A percentile compares a stretch with the other conserved stretches of the same genome.
Evolutionary conservation across 2,888 invertebrate species (phyloP).

Genomic region (Nomada lathburiana): DNA sequence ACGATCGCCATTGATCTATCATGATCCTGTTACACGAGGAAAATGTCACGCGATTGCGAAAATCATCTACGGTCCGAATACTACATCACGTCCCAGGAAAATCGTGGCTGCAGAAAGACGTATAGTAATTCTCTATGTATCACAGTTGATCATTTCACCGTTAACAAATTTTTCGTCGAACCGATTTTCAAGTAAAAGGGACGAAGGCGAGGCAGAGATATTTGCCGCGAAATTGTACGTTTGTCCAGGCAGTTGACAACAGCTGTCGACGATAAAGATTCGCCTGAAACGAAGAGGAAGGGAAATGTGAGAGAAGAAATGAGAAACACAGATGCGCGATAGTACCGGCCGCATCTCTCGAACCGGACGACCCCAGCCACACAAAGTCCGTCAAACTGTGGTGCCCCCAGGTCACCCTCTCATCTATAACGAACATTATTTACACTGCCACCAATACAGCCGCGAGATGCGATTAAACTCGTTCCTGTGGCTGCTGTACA

Average conservation of each 20-base stretch:
- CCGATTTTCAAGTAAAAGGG: background rate
- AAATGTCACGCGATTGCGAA: constrained; percentile 12
- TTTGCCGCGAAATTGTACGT: constrained; percentile 10
- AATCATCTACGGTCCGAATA: background rate
- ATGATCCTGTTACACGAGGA: background rate
- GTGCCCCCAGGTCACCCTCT: constrained; percentile 67
- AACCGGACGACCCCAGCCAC: constrained; percentile 78
- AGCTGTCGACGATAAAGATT: constrained; percentile 5
- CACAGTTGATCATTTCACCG: too few relatives aligned
- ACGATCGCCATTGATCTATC: constrained; percentile 1
- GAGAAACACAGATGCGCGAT: constrained; percentile 60
- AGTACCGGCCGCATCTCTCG: constrained; percentile 73
- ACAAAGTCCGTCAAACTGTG: constrained; percentile 80
- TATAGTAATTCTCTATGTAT: too few relatives aligned
- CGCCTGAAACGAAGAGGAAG: constrained; percentile 14
- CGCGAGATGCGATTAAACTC: constrained; percentile 37
- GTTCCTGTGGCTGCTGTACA: background rate
- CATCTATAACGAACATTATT: constrained; percentile 65
- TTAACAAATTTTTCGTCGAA: too few relatives aligned
- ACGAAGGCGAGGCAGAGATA: background rate
- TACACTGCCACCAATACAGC: constrained; percentile 50
- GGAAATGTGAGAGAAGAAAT: constrained; percentile 11
- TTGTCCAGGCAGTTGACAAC: constrained; percentile 1
- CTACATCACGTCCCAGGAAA: too few relatives aligned
- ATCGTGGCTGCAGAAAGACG: too few relatives aligned